Conservation (phyloP, 2,797 vertebrate genomes). For the Crocodylus rhombifer region DNA sequence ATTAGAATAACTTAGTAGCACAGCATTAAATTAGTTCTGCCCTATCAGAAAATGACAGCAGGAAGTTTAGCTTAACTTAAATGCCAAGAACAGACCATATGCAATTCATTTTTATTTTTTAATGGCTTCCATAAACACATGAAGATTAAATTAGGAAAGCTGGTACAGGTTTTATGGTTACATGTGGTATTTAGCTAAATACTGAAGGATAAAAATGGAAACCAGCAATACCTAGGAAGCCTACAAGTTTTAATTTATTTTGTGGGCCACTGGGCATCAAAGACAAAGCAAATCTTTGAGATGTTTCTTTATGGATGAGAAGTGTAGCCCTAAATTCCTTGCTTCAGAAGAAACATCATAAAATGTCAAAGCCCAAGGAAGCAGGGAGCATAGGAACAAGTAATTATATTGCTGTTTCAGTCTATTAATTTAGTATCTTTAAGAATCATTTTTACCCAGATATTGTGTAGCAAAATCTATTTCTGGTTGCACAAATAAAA, state of each 20-base stretch:
- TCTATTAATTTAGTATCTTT: background rate
- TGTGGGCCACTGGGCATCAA: constrained; percentile 9
- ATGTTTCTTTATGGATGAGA: constrained; percentile 29
- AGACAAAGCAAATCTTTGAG: constrained; percentile 6
- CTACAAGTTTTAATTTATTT: constrained; percentile 49
- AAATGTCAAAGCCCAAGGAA: background rate
- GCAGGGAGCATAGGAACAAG: background rate
- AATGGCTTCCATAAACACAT: constrained; percentile 44
- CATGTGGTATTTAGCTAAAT: constrained; percentile 50
- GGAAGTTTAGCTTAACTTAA: constrained; percentile 11
- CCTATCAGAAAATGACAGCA: constrained; percentile 2
- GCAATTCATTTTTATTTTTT: constrained; percentile 54
- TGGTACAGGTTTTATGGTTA: constrained; percentile 35
- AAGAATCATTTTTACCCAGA: background rate
- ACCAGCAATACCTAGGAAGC: constrained; percentile 16
- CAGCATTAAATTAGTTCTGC: background rate
- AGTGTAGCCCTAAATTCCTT: constrained; percentile 1
- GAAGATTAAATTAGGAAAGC: constrained; percentile 49
- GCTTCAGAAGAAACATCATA: background rate
- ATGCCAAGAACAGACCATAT: background rate
- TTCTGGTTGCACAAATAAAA: background rate
- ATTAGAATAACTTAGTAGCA: background rate
- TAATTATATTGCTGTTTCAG: background rate
- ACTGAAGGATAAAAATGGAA: constrained; percentile 59
- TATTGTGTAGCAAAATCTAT: background rate